A percentile compares a stretch with the other conserved stretches of the same genome.
Conservation (phyloP, 2,113 vertebrate genomes). For the Varanus salvator region DNA sequence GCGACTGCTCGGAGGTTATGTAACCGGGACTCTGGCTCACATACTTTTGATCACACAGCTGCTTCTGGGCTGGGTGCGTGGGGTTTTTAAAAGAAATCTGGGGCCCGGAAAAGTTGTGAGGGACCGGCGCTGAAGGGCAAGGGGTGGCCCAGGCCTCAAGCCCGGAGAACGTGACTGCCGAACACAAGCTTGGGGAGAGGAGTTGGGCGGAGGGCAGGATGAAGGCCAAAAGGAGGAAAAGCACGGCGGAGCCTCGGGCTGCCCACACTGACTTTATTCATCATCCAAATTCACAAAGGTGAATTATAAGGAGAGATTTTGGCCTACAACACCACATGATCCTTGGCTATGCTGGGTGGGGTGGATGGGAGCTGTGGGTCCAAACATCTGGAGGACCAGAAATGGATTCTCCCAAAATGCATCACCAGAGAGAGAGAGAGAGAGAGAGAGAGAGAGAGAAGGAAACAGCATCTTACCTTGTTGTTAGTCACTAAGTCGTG, state of each 20-base stretch:
- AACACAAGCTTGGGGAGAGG: neutral
- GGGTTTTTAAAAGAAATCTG: neutral
- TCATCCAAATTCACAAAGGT: too few relatives aligned
- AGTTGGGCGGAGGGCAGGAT: too few relatives aligned
- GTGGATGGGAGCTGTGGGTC: neutral
- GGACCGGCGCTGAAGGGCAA: neutral
- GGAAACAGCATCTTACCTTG: too few relatives aligned
- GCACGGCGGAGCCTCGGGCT: too few relatives aligned
- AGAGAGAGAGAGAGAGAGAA: too few relatives aligned
- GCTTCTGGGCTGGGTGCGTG: neutral
- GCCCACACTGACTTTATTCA: too few relatives aligned
- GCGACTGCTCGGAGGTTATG: slow-evolving; percentile 1
- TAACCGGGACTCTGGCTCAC: neutral
- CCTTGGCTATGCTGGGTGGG: neutral
- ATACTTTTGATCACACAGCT: neutral
- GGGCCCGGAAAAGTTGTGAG: neutral
- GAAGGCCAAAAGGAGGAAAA: neutral
- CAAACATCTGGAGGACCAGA: neutral
- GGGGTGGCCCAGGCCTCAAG: neutral
- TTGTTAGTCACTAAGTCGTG: too few relatives aligned
- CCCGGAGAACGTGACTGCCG: neutral
- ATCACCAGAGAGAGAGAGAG: too few relatives aligned
- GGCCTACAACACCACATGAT: too few relatives aligned
- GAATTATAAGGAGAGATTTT: too few relatives aligned
- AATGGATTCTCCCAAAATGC: too few relatives aligned